Conservation (phyloP, 2,113 vertebrate genomes). For the Macquaria ambigua region DNA sequence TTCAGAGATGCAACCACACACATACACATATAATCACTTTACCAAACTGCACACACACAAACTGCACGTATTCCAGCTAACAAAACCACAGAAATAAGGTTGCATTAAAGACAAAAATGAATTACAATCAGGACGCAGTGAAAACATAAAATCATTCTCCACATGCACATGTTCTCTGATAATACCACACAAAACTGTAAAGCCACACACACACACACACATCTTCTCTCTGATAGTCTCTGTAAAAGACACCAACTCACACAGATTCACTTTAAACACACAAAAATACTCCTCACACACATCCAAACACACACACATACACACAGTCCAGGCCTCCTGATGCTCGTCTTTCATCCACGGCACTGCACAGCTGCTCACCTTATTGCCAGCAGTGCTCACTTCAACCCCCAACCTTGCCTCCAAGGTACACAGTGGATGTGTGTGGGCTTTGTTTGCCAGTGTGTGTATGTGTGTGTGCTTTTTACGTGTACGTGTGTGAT, state of each 20-base stretch:
- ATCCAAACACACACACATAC: slow-evolving; percentile 35
- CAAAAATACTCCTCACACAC: slow-evolving; percentile 16
- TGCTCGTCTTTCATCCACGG: slow-evolving; percentile 80
- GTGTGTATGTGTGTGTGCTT: slow-evolving; percentile 25
- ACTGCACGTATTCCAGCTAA: neutral
- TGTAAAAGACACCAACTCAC: slow-evolving; percentile 22
- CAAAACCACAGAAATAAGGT: neutral
- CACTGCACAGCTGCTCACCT: slow-evolving; percentile 85
- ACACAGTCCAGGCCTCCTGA: slow-evolving; percentile 70
- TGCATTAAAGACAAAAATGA: neutral
- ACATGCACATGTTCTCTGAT: neutral
- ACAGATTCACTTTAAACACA: slow-evolving; percentile 38
- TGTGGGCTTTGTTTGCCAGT: slow-evolving; percentile 67
- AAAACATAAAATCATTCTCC: neutral
- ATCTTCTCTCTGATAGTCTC: neutral
- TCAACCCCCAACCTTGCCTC: slow-evolving; percentile 80
- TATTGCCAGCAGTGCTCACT: slow-evolving; percentile 79
- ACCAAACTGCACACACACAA: neutral
- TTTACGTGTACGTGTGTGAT: neutral
- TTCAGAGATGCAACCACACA: neutral
- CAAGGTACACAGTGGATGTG: slow-evolving; percentile 74
- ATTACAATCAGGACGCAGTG: neutral
- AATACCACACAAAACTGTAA: slow-evolving; percentile 17
- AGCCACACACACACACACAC: slow-evolving; percentile 29
- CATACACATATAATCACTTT: too few species aligned